Evolutionary conservation across 2,888 invertebrate species (phyloP).

Genomic region (Ophion obscuratus): DNA sequence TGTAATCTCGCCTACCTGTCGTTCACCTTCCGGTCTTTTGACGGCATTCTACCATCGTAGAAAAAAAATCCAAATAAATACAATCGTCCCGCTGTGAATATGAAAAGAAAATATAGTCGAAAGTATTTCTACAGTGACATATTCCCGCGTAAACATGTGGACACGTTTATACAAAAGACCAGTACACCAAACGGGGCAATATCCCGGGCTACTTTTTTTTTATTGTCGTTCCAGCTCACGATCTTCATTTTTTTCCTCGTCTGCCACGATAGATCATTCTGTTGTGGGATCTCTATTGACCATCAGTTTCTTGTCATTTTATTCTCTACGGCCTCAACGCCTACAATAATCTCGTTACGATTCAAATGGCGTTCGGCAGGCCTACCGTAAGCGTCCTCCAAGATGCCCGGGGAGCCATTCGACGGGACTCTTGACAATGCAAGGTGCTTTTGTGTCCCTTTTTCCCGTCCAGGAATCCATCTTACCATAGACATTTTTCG

Average conservation of each 20-base stretch:
- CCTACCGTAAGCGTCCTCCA: slow-evolving; percentile 8
- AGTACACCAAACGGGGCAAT: slow-evolving; percentile 29
- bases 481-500: slow-evolving; percentile 74
- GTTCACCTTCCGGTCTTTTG: slow-evolving; percentile 74
- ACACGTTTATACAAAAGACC: not conserved
- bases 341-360: slow-evolving; percentile 83
- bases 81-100: slow-evolving; percentile 20
- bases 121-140: slow-evolving; percentile 37
- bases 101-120: slow-evolving; percentile 51
- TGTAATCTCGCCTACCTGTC: slow-evolving; percentile 63
- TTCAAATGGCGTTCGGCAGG: slow-evolving; percentile 73
- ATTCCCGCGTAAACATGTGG: not conserved
- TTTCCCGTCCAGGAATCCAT: slow-evolving; percentile 64
- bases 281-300: slow-evolving; percentile 61
- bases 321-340: slow-evolving; percentile 80
- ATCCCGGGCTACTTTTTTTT: slow-evolving; percentile 23
- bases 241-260: slow-evolving; percentile 31
- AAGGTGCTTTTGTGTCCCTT: slow-evolving; percentile 80
- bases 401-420: slow-evolving; percentile 71
- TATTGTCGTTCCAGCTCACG: slow-evolving; percentile 21
- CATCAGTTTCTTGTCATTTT: slow-evolving; percentile 44
- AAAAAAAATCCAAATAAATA: slow-evolving; percentile 33
- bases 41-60: slow-evolving; percentile 51
- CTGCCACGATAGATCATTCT: slow-evolving; percentile 53
- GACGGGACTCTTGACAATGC: slow-evolving; percentile 78